Evolutionary conservation across 2,113 vertebrate species (phyloP).

Genomic region (Bucco capensis): DNA sequence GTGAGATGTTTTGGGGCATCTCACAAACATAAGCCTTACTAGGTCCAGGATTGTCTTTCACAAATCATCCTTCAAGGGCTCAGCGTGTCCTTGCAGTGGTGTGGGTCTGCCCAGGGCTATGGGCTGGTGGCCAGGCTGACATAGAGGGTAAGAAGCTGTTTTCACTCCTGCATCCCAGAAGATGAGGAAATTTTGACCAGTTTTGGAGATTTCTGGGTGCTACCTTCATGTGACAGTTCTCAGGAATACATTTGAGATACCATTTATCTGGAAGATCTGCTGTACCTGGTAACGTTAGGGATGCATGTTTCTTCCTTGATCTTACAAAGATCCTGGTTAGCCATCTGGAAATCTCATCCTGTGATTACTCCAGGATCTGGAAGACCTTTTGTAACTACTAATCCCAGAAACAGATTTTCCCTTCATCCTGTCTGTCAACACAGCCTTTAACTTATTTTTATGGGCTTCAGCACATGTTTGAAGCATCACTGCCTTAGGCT

Average conservation of each 20-base stretch:
- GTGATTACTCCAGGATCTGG: slow-evolving; percentile 35
- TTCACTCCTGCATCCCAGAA: background rate
- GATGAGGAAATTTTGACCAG: background rate
- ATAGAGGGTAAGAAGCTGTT: background rate
- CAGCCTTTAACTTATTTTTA: slow-evolving; percentile 62
- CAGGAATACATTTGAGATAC: background rate
- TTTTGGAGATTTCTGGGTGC: background rate
- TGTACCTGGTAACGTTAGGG: background rate
- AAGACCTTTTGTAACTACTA: slow-evolving; percentile 58
- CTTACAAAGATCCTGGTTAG: background rate
- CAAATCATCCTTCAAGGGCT: background rate
- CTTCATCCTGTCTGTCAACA: slow-evolving; percentile 58
- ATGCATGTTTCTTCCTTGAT: background rate
- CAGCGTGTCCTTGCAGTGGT: accelerated
- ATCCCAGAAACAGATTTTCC: slow-evolving; percentile 68
- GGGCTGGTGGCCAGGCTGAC: background rate
- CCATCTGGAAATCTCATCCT: slow-evolving; percentile 56
- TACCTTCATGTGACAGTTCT: background rate
- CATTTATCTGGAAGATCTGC: background rate
- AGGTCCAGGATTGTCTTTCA: background rate
- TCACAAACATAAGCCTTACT: accelerated
- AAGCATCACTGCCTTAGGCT: slow-evolving; percentile 42
- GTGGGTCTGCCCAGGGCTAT: background rate
- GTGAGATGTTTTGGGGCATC: background rate
- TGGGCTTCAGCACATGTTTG: slow-evolving; percentile 44